phyloP scores from a whole-genome alignment of 2,888 invertebrate genomes.

The Cataglyphis albicans region DNA sequence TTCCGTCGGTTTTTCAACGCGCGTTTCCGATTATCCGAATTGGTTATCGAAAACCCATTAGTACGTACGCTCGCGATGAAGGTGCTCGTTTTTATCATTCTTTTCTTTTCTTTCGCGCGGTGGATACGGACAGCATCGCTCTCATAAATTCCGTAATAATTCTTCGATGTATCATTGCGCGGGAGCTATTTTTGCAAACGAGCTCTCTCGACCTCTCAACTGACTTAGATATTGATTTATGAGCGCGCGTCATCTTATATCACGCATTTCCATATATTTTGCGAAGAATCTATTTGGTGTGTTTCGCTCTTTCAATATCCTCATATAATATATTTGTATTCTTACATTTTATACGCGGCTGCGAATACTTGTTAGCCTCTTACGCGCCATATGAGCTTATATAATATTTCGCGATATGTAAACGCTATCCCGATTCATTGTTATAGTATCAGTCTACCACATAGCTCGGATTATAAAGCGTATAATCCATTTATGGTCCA shows the following conservation, averaged over 20 bases:
- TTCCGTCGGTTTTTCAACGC: conserved; percentile 47
- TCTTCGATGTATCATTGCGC: conserved; percentile 46
- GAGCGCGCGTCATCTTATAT: conserved; percentile 26
- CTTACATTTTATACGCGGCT: background rate
- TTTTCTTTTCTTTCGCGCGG: background rate
- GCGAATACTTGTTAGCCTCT: conserved; percentile 20
- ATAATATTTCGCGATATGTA: conserved; percentile 29
- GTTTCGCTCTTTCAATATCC: conserved; percentile 16
- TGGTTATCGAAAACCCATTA: conserved; percentile 55
- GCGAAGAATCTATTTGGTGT: background rate
- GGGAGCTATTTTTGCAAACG: conserved; percentile 29
- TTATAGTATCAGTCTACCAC: background rate
- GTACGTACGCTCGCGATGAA: conserved; percentile 45
- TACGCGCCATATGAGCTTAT: conserved; percentile 19
- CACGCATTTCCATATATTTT: conserved; percentile 1
- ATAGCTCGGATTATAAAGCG: conserved; percentile 34
- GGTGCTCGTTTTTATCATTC: conserved; percentile 23
- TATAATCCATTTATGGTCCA: conserved; percentile 40
- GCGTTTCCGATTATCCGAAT: conserved; percentile 47
- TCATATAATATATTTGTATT: background rate
- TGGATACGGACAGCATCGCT: conserved; percentile 21
- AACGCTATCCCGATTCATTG: conserved; percentile 30
- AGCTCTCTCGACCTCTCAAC: conserved; percentile 11
- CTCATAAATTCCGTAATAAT: conserved; percentile 52
- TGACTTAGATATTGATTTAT: conserved; percentile 43